Base-by-base conservation (phyloP, 2,797 vertebrate species). In the Pseudomugil gertrudae region DNA sequence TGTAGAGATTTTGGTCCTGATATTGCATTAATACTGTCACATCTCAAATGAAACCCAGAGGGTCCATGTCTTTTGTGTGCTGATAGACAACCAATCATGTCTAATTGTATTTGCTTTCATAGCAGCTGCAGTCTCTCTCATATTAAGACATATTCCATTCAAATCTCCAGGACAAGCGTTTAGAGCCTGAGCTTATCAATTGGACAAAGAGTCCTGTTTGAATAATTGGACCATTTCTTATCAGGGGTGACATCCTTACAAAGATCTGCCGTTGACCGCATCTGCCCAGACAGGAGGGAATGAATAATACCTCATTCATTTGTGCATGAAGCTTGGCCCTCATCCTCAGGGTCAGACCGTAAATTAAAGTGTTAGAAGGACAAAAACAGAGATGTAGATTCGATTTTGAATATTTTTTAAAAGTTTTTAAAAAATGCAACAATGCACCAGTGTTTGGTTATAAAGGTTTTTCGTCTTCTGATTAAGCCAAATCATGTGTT, bases 171-270 rank as follows among this genome's bases (percentile, higher is more conserved):
- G 88, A 92, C 87, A 90, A 87, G 90, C 89, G 59, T 94, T 93
- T 91, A 92, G 88, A 89, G 90, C 87, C 87, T 36, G 77, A 81
- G 89, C 87, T 92, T 92, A 94, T 93, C 90, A 91, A 90, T 76
- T 86, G 90, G 87, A 94, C 94, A 94, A 95, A 90, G 79, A 83
- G 74, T 81, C 52, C 87, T 43, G 91, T 92, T 94, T 94, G 90
- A 94, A 95, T 95, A 93, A 94, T 94, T 94, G 84, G 85, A 88
- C 91, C 91, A 93, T 95, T 95, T 94, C 92, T 94, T 91, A 92
- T 89, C 89, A 86, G 76, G 83, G 79, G 90, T 94, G 93, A 94
- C 94, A 94, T 93, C 90, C 89, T 91, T 90, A 94, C 91, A 94
- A 94, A 93, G 93, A 93, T 93, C 90, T 82, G 86, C 87, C 88